A percentile compares a stretch with the other conserved stretches of the same genome.
Evolutionary conservation across 2,113 vertebrate species (phyloP).

Genomic region (Pterocles orientalis): DNA sequence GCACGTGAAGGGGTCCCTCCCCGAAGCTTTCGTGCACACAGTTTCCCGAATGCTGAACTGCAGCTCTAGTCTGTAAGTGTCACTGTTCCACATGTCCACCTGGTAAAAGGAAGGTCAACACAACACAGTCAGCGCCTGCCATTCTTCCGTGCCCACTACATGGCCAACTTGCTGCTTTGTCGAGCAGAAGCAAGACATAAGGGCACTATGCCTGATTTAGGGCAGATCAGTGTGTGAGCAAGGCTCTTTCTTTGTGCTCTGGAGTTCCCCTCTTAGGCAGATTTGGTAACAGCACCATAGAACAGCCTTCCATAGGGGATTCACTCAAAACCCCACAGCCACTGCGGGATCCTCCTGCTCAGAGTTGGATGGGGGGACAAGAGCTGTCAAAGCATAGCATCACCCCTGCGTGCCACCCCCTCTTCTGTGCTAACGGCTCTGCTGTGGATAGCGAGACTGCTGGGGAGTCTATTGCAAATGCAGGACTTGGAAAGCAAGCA

Average conservation of each 20-base stretch:
- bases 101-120: background rate
- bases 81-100: conserved; percentile 23
- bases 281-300: background rate
- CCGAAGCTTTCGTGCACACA: background rate
- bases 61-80: conserved; percentile 30
- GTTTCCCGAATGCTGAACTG: conserved; percentile 70
- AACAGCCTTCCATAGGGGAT: background rate
- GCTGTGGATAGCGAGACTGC: background rate
- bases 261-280: background rate
- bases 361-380: fast-evolving
- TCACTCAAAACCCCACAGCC: background rate
- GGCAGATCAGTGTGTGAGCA: background rate
- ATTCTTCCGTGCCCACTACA: background rate
- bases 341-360: background rate
- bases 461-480: background rate
- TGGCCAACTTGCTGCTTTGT: background rate
- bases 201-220: background rate
- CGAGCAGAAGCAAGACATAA: background rate
- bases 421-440: background rate
- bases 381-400: background rate
- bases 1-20: conserved; percentile 31
- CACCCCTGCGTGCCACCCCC: background rate
- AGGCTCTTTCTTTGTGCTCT: background rate
- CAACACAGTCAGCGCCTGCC: background rate
- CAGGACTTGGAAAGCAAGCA: background rate